Percentiles rank a stretch among this genome's conserved stretches.
phyloP scores from a whole-genome alignment of 2,113 vertebrate species.

The Aepyceros melampus region DNA sequence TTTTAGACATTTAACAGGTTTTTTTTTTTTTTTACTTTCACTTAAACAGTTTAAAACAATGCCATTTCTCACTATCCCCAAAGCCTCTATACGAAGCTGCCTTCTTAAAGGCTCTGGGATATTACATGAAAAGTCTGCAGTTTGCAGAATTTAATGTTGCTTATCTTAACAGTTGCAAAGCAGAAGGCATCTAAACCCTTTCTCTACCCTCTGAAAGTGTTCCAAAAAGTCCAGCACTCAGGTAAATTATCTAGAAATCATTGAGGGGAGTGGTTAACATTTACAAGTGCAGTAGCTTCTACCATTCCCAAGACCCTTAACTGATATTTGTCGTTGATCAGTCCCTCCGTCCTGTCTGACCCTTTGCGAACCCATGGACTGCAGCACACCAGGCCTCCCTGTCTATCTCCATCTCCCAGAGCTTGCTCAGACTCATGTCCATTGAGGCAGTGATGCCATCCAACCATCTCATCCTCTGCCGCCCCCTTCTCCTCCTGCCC shows the following conservation, averaged over 20 bases:
- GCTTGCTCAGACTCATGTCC: background rate
- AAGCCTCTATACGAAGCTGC: accelerated
- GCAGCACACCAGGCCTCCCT: background rate
- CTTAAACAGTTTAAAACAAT: background rate
- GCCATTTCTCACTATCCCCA: background rate
- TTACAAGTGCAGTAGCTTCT: too few species aligned
- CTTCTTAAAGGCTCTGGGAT: background rate
- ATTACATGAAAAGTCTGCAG: background rate
- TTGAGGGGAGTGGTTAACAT: background rate
- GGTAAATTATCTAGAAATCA: too few species aligned
- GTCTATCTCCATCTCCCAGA: background rate
- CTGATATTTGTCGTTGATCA: background rate
- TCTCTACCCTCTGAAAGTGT: background rate
- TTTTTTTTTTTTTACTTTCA: background rate
- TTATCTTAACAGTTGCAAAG: background rate
- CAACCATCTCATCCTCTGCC: background rate
- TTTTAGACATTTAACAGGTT: background rate
- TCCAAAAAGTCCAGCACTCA: background rate
- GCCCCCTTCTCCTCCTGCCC: background rate
- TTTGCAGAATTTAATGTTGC: background rate
- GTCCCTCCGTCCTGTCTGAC: background rate
- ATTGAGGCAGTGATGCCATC: background rate
- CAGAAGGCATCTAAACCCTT: background rate
- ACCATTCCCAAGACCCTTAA: too few species aligned
- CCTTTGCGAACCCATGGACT: background rate